Conservation (phyloP, 2,113 vertebrate genomes). For the Lethenteron camtschaticum region DNA sequence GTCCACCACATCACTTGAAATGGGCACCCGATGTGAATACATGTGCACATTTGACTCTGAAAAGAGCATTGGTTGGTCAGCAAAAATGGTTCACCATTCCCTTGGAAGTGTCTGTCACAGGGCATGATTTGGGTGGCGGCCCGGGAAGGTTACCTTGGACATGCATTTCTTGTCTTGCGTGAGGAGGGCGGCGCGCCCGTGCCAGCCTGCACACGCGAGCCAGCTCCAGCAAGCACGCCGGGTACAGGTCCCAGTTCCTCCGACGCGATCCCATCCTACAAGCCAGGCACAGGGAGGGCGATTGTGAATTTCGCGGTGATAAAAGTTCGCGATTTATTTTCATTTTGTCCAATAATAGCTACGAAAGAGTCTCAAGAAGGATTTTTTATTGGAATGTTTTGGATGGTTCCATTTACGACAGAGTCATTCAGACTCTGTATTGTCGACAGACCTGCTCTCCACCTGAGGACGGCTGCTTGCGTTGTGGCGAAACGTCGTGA, state of each 20-base stretch:
- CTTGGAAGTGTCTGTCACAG: neutral
- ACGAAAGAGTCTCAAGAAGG: too few relatives aligned
- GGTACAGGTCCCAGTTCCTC: constrained; percentile 93
- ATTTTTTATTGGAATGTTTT: too few relatives aligned
- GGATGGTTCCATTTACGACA: too few relatives aligned
- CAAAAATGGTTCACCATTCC: neutral
- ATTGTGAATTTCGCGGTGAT: neutral
- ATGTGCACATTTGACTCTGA: neutral
- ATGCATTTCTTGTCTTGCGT: constrained; percentile 97
- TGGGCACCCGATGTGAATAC: too few relatives aligned
- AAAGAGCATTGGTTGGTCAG: neutral
- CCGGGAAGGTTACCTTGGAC: constrained; percentile 34
- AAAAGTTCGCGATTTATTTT: too few relatives aligned
- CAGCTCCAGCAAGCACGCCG: constrained; percentile 66
- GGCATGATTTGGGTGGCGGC: neutral
- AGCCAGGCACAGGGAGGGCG: too few relatives aligned
- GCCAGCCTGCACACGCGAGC: constrained; percentile 52
- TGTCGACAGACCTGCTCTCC: too few relatives aligned
- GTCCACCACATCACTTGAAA: too few relatives aligned
- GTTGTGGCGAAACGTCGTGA: too few relatives aligned
- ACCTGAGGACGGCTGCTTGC: too few relatives aligned
- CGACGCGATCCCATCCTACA: constrained; percentile 72
- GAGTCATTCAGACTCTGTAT: too few relatives aligned
- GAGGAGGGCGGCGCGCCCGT: constrained; percentile 56
- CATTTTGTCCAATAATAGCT: too few relatives aligned